A percentile compares a stretch with the other conserved stretches of the same genome.
These are phyloP conservation scores for Sprattus sprattus DNA, from an alignment of 2,113 vertebrate species.

Conservation along the genomic window DNA sequence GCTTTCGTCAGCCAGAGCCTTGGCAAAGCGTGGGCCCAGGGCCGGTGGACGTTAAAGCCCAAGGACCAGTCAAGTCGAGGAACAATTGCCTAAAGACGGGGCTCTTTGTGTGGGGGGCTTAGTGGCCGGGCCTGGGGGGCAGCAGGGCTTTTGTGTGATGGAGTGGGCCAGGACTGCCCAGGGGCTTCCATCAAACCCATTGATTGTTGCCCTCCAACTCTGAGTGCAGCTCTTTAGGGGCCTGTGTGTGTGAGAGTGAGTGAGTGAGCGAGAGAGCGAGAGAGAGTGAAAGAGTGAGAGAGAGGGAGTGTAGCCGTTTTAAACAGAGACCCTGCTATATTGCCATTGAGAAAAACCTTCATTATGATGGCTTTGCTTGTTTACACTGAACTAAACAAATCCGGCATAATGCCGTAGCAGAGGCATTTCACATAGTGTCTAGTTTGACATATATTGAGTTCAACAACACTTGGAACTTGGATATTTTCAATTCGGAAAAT, in stretches of 20 bases:
- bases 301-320: not conserved
- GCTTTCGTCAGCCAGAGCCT: not conserved
- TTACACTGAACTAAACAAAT: too few relatives aligned
- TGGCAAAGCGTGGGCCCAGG: not conserved
- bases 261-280: not conserved
- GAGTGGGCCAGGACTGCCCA: conserved; percentile 28
- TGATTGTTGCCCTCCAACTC: conserved; percentile 36
- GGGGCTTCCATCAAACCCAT: conserved; percentile 14
- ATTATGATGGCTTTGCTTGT: too few relatives aligned
- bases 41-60: conserved; percentile 13
- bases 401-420: too few relatives aligned
- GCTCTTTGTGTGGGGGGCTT: conserved; percentile 44
- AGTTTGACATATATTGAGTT: too few relatives aligned
- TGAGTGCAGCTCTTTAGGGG: conserved; percentile 37
- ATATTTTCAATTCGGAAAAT: too few relatives aligned
- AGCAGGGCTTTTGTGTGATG: conserved; percentile 32
- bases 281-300: not conserved
- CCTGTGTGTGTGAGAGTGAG: not conserved
- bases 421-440: too few relatives aligned
- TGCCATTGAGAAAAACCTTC: too few relatives aligned
- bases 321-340: too few relatives aligned
- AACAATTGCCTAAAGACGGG: conserved; percentile 39
- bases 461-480: too few relatives aligned
- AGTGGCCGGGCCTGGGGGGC: conserved; percentile 36
- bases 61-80: conserved; percentile 34